Evolutionary conservation across 1,140 invertebrate species (phyloP).

Genomic region (Hycleus cichorii): DNA sequence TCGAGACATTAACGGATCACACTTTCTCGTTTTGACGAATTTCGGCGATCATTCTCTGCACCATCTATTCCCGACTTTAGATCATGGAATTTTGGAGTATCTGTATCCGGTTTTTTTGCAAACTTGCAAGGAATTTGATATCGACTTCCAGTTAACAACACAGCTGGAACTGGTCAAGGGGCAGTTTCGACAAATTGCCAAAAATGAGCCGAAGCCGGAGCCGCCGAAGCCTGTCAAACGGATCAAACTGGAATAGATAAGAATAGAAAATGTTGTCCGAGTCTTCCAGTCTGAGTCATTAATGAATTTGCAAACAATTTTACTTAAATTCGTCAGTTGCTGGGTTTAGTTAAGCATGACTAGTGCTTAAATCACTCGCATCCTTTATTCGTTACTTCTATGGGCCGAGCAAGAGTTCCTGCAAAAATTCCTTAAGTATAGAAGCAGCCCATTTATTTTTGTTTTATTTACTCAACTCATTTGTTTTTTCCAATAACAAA

Average conservation of each 20-base stretch:
- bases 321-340: no score
- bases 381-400: no score
- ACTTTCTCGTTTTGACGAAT: constrained; percentile 58
- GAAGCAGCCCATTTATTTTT: no score
- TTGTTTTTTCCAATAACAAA: no score
- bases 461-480: no score
- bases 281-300: no score
- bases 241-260: no score
- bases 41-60: constrained; percentile 74
- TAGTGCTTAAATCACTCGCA: no score
- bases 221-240: constrained; percentile 5
- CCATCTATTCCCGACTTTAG: constrained; percentile 76
- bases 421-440: no score
- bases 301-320: no score
- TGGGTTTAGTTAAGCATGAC: no score
- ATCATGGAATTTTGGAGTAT: constrained; percentile 60
- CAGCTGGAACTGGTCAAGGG: constrained; percentile 57
- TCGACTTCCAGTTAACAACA: constrained; percentile 48
- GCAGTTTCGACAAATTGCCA: constrained; percentile 57
- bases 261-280: not conserved
- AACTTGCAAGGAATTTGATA: constrained; percentile 61
- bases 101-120: constrained; percentile 59
- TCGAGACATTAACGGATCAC: constrained; percentile 55
- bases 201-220: constrained; percentile 37
- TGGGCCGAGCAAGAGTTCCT: no score